Base-by-base conservation (phyloP, 53 echinoderm and acorn worm species). In the Stichopus horrens region DNA sequence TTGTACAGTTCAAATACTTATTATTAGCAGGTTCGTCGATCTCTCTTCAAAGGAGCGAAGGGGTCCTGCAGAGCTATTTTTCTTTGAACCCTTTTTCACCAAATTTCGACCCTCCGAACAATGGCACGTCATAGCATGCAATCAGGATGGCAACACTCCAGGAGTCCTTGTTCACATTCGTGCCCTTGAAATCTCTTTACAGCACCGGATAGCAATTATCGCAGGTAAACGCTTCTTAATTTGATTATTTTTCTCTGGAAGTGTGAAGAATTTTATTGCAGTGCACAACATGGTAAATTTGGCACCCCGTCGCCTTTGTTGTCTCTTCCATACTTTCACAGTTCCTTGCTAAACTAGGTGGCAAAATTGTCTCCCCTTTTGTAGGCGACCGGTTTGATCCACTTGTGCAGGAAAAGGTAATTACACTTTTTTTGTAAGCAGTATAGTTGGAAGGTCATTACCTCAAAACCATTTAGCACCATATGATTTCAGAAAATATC, bases 201-300 rank as follows among this genome's bases (percentile, higher is more conserved):
- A 54, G 10, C 16, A 52, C n/a, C 53, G 52, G 79, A 54, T 55
- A 53, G 79, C 79, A 79, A 79, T 79, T 79, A 79, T 79, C 54
- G 79, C 10, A 10, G 55, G 52, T 52, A 52, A 55, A 75, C 19
- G 79, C 18, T 55, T 79, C 9, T 79, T 79, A 79, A 79, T 79
- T 79, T 79, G 79, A 79, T 79, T 79, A 55, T 55, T 53, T 19
- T 79, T 53, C 16, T 10, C 18, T 5, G 0, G 53, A 79, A 55
- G 79, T 79, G 79, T 55, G 55, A 79, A 79, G 79, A 18, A 79
- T 79, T 79, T 79, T 55, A 51, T 55, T 63, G 16, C 63, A 63
- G 63, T 63, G 63, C 7, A 63, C 63, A 4, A 16, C 63, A 63
- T 63, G 63, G 10, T 10, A 63, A 63, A 63, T 63, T 63, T 63